Conservation (phyloP, 2,113 vertebrate species). For the Poeciliopsis prolifica region DNA sequence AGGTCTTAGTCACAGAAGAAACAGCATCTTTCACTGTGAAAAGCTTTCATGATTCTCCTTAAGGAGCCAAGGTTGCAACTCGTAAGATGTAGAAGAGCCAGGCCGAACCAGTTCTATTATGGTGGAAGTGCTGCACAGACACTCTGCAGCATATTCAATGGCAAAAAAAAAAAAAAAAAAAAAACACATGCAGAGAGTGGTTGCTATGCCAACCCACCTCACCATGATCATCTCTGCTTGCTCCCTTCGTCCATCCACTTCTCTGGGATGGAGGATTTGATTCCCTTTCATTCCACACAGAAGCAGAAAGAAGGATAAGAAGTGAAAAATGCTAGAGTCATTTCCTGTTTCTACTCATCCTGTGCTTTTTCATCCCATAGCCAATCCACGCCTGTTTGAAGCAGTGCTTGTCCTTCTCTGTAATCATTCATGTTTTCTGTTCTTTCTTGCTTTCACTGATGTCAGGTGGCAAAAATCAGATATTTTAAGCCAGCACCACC, state of each 20-base stretch:
- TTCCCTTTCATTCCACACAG: slow-evolving; percentile 28
- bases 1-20: slow-evolving; percentile 32
- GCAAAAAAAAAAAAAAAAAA: not conserved
- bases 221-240: slow-evolving; percentile 37
- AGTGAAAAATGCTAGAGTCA: slow-evolving; percentile 8
- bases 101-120: not conserved
- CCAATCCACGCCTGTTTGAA: slow-evolving; percentile 3
- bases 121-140: slow-evolving; percentile 1
- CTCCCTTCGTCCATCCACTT: not conserved
- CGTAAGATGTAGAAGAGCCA: slow-evolving; percentile 1
- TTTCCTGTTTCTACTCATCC: slow-evolving; percentile 21
- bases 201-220: slow-evolving; percentile 55
- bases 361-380: not conserved
- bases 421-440: not conserved
- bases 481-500: not conserved
- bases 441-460: too few relatives aligned
- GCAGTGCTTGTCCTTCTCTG: not conserved
- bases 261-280: not conserved
- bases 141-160: slow-evolving; percentile 13
- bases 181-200: slow-evolving; percentile 48
- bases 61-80: slow-evolving; percentile 12
- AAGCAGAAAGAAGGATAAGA: slow-evolving; percentile 3
- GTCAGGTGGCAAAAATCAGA: not conserved
- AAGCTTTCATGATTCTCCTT: slow-evolving; percentile 2
- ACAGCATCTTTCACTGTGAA: slow-evolving; percentile 4